These are phyloP conservation scores for Crocodylus rhombifer DNA, from an alignment of 2,797 vertebrate genomes.

Conservation along the genomic window DNA sequence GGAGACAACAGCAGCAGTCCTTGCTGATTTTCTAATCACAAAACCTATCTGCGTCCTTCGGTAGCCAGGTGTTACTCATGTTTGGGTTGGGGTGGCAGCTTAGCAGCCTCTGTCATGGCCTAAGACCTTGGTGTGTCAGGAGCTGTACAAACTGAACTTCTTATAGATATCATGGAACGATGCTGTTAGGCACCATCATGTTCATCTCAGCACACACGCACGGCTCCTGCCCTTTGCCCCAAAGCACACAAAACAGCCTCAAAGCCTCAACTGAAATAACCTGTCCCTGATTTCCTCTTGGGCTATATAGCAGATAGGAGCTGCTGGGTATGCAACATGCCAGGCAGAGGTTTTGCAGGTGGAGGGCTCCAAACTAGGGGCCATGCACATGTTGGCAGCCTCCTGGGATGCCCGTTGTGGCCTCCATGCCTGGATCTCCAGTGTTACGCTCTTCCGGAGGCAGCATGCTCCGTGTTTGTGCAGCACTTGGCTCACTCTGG, in stretches of 20 bases:
- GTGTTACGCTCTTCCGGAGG: background rate
- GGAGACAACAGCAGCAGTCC: background rate
- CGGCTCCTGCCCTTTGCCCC: background rate
- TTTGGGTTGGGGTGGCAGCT: too few species aligned
- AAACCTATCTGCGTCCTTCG: background rate
- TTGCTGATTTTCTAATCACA: background rate
- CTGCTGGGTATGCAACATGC: background rate
- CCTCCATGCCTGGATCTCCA: background rate
- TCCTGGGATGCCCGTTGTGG: background rate
- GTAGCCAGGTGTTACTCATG: background rate
- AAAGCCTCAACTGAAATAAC: too few species aligned
- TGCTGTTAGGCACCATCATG: too few species aligned
- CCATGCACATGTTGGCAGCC: too few species aligned
- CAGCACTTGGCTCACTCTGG: background rate
- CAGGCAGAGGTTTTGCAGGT: background rate
- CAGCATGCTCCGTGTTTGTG: background rate
- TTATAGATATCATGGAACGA: too few species aligned
- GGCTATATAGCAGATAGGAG: too few species aligned
- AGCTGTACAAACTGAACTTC: background rate
- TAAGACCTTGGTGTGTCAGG: background rate
- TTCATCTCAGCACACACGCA: too few species aligned
- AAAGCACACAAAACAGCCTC: background rate
- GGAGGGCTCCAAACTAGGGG: background rate
- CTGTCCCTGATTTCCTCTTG: too few species aligned
- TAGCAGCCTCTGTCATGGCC: background rate